Percentiles rank a stretch among this genome's conserved stretches.
phyloP scores from a whole-genome alignment of 1,140 invertebrate species.

The Drosophila kikkawai region DNA sequence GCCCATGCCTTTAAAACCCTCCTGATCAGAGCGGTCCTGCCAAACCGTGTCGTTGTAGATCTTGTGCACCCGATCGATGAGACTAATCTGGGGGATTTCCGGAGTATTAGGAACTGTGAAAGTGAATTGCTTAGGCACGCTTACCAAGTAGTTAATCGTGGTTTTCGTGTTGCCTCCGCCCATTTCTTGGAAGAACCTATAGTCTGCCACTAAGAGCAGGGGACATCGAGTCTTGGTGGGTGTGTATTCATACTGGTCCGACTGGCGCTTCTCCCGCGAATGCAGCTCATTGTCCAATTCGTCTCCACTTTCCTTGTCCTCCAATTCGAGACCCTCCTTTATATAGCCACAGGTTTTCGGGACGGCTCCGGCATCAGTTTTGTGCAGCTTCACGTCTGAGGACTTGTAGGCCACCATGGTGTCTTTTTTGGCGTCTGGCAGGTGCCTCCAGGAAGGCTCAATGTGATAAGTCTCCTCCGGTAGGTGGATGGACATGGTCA shows the following conservation, averaged over 20 bases:
- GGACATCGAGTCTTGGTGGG: slow-evolving; percentile 96
- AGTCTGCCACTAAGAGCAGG: slow-evolving; percentile 96
- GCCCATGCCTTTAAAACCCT: slow-evolving; percentile 96
- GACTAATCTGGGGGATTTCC: slow-evolving; percentile 90
- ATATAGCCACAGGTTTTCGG: slow-evolving; percentile 91
- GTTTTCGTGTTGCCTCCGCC: slow-evolving; percentile 97
- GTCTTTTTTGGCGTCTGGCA: slow-evolving; percentile 90
- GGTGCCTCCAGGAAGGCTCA: slow-evolving; percentile 97
- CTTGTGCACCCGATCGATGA: slow-evolving; percentile 97
- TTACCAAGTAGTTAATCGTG: slow-evolving; percentile 97
- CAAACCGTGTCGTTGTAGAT: slow-evolving; percentile 97
- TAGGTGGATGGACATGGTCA: slow-evolving; percentile 94
- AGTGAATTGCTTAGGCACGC: slow-evolving; percentile 10
- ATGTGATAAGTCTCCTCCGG: slow-evolving; percentile 95
- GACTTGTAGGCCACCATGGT: slow-evolving; percentile 96
- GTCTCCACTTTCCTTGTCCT: slow-evolving; percentile 85
- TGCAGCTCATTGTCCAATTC: slow-evolving; percentile 34
- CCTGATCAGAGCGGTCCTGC: slow-evolving; percentile 93
- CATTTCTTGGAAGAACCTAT: slow-evolving; percentile 98
- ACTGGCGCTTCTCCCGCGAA: slow-evolving; percentile 89
- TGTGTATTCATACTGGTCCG: slow-evolving; percentile 93
- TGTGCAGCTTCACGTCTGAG: slow-evolving; percentile 93
- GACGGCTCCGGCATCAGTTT: slow-evolving; percentile 86
- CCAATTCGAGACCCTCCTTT: slow-evolving; percentile 89
- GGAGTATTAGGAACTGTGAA: neutral